A percentile compares a stretch with the other conserved stretches of the same genome.
Conservation (phyloP, 2,797 vertebrate species). For the Triplophysa bombifrons region DNA sequence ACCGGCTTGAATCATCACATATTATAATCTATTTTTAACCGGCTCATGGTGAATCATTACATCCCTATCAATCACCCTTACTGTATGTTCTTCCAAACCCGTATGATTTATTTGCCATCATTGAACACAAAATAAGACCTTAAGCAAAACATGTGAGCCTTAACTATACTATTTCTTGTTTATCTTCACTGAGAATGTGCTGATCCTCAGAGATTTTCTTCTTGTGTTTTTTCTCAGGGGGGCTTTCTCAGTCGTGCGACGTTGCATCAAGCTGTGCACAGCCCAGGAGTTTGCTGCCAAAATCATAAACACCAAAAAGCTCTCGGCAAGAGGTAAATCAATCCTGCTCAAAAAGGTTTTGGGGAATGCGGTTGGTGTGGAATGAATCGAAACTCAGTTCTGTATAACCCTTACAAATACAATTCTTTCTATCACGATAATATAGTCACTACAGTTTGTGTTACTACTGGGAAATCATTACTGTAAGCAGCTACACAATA, state of each 20-base stretch:
- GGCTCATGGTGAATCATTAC: too few relatives aligned
- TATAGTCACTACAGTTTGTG: background rate
- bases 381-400: background rate
- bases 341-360: background rate
- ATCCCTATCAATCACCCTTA: background rate
- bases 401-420: background rate
- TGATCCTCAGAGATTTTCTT: slow-evolving; percentile 15
- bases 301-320: slow-evolving; percentile 99
- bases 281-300: slow-evolving; percentile 95
- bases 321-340: slow-evolving; percentile 91
- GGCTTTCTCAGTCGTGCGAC: slow-evolving; percentile 95
- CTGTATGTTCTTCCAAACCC: background rate
- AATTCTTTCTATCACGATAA: background rate
- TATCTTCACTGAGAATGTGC: background rate
- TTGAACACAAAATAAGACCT: background rate
- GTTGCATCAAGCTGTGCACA: slow-evolving; percentile 94
- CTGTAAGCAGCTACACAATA: background rate
- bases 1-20: too few relatives aligned
- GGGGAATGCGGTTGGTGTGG: background rate
- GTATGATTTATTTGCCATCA: background rate
- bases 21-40: too few relatives aligned
- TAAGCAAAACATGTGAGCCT: background rate
- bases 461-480: background rate
- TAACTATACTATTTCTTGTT: background rate
- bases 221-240: slow-evolving; percentile 77